Base-by-base conservation (phyloP, 2,888 invertebrate genomes). In the Crossocerus cetratus region DNA sequence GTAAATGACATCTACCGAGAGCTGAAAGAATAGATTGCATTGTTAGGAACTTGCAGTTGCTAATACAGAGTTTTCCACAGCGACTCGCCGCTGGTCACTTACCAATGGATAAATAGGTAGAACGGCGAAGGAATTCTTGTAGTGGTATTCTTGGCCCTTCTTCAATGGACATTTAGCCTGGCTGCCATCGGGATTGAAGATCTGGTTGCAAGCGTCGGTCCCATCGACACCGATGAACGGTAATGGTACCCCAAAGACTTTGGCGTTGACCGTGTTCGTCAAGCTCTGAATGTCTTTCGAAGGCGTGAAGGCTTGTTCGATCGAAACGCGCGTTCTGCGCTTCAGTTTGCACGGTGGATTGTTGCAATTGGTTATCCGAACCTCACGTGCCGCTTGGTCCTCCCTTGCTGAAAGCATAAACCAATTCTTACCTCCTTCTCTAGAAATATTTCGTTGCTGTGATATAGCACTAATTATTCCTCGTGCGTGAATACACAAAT, bases 141-240 rank as follows among this genome's bases (percentile, higher is more conserved):
- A 96, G 5, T 92, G 76, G 85, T 96, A 96, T 16, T 92, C 92
- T 72, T 91, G 91, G 55, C 94, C 94, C 4, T 93, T 93, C 82
- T 93, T 93, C 57, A 96, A 90, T 0, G 96, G 95, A 75, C 96
- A 96, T 2, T 92, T 88, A 1, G 92, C 92, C 83, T 93, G 91
- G 0, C 92, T 92, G 0, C 94, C 94, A 72, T 92, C 92, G 0
- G 87, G 88, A 77, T 92, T 90, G 84, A 89, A 94, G 59, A 96
- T 90, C 78, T 93, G 92, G 21, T 92, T 91, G 83, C 96, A 96
- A 42, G 95, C 93, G 62, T 93, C 92, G 22, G 90, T 91, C 13
- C 94, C 94, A 86, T 96, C 94, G 14, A 96, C 95, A 8, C 96
- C 96, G 11, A 95, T 86, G 87, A 96, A 96, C 0, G 96, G 96